Evolutionary conservation across 2,113 vertebrate genomes (phyloP).

Genomic region (Cyanoliseus patagonus): DNA sequence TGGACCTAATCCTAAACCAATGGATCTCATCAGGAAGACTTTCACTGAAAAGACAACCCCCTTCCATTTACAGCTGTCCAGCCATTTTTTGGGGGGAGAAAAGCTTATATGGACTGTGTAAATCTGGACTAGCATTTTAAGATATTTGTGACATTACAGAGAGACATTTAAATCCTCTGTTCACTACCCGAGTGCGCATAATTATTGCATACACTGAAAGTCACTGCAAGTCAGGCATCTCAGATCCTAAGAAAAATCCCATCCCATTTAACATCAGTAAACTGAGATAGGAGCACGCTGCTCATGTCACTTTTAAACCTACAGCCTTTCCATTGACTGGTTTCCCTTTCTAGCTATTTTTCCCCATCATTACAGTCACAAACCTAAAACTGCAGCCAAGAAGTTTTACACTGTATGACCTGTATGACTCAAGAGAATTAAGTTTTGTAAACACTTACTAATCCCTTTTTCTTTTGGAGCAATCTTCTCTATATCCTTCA

Average conservation of each 20-base stretch:
- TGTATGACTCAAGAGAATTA: not conserved
- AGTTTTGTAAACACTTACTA: constrained; percentile 81
- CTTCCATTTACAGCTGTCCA: not conserved
- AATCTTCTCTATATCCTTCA: constrained; percentile 98
- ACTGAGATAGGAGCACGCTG: not conserved
- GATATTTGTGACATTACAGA: not conserved
- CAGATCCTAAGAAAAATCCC: not conserved
- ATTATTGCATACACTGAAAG: not conserved
- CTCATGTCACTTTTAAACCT: not conserved
- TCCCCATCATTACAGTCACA: not conserved
- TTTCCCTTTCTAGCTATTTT: not conserved
- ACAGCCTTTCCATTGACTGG: not conserved
- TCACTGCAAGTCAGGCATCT: not conserved
- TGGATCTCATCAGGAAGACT: not conserved
- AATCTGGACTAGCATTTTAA: not conserved
- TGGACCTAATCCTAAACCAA: not conserved
- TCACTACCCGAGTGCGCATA: not conserved
- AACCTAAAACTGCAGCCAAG: not conserved
- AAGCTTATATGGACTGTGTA: not conserved
- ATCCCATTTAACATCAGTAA: not conserved
- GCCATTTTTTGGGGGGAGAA: fast-evolving
- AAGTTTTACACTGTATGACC: not conserved
- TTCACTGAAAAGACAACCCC: not conserved
- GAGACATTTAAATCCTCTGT: not conserved
- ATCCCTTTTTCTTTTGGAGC: constrained; percentile 97